These are phyloP conservation scores for Nothobranchius furzeri DNA, from an alignment of 2,113 vertebrate species.

Conservation along the genomic window DNA sequence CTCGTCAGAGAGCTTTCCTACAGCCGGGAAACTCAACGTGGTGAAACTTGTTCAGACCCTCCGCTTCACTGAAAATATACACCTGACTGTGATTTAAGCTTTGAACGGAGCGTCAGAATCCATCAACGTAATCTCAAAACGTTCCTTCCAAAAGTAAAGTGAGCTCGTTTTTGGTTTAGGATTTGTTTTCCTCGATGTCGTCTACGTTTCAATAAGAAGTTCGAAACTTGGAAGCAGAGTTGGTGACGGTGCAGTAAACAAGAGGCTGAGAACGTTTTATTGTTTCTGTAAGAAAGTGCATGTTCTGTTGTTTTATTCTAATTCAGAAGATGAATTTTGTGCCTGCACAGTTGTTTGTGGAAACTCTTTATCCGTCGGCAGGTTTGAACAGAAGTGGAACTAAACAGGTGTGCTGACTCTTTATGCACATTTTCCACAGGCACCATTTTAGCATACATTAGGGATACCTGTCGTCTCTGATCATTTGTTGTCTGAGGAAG, in stretches of 20 bases:
- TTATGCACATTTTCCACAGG: conserved; percentile 1
- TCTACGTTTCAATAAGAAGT: too few species aligned
- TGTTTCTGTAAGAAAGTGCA: too few species aligned
- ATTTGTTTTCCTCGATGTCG: neutral
- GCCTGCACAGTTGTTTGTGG: neutral
- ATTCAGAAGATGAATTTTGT: neutral
- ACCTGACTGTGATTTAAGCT: neutral
- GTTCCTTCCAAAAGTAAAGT: neutral
- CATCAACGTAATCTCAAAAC: neutral
- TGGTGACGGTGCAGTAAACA: too few species aligned
- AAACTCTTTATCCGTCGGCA: neutral
- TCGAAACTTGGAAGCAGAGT: too few species aligned
- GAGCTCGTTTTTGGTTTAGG: neutral
- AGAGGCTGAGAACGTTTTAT: too few species aligned
- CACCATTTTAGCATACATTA: neutral
- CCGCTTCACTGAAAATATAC: neutral
- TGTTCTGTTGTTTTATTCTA: too few species aligned
- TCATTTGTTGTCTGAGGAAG: conserved; percentile 13
- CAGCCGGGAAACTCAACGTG: too few species aligned
- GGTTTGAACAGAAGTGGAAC: neutral
- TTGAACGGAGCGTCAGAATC: neutral
- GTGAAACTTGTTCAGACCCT: too few species aligned
- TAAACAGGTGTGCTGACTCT: neutral
- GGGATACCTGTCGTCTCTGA: conserved; percentile 10
- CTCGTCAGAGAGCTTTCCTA: neutral